These are phyloP conservation scores for Trachelus stipa DNA, from an alignment of 2,888 invertebrate species.

Conservation along the genomic window DNA sequence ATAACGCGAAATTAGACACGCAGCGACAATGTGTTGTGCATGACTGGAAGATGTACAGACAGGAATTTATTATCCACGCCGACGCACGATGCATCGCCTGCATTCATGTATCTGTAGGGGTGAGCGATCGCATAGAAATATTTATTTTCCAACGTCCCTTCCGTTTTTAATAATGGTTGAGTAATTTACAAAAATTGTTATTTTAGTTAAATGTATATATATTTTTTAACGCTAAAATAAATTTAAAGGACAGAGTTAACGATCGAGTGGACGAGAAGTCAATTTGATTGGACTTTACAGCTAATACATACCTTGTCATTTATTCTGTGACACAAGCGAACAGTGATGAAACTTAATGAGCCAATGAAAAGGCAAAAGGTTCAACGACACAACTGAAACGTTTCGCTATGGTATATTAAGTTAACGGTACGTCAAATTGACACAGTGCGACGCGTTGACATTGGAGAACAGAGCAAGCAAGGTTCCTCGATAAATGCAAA, in stretches of 20 bases:
- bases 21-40: constrained; percentile 19
- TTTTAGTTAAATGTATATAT: neutral
- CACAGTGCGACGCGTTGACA: neutral
- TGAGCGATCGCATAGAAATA: constrained; percentile 12
- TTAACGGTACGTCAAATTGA: constrained; percentile 14
- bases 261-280: too few relatives aligned
- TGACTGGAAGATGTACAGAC: constrained; percentile 8
- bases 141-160: neutral
- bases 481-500: neutral
- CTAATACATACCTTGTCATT: neutral
- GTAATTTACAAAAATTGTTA: neutral
- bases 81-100: neutral
- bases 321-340: neutral
- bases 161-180: neutral
- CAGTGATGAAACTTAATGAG: neutral
- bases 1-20: constrained; percentile 24
- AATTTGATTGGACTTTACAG: neutral
- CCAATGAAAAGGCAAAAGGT: neutral
- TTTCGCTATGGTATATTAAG: constrained; percentile 15
- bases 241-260: neutral
- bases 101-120: constrained; percentile 18
- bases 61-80: constrained; percentile 15
- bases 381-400: constrained; percentile 13
- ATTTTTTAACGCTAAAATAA: neutral
- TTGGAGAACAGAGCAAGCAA: constrained; percentile 1